Conservation (phyloP, 1,140 invertebrate species). For the Heliconius congener region DNA sequence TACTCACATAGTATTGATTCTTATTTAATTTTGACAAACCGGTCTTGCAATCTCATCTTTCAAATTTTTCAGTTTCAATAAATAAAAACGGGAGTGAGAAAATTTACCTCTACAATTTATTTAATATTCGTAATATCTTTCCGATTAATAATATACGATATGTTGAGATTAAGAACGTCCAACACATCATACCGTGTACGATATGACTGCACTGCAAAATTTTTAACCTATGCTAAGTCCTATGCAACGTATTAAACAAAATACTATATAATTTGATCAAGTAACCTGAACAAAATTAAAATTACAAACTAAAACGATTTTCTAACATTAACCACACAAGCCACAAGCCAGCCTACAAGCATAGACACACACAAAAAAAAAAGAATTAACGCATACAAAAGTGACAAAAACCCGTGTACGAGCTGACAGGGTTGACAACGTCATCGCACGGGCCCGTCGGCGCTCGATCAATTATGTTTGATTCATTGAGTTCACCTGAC, state of each 20-base stretch:
- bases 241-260: background rate
- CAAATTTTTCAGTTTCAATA: no score
- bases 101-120: no score
- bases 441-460: constrained; percentile 56
- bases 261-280: background rate
- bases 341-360: constrained; percentile 34
- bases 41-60: no score
- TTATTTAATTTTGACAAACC: no score
- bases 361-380: constrained; percentile 33
- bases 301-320: constrained; percentile 29
- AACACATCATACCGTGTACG: background rate
- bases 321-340: constrained; percentile 34
- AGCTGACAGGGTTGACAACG: constrained; percentile 58
- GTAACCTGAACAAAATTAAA: constrained; percentile 4
- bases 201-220: background rate
- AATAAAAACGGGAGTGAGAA: no score
- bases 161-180: no score
- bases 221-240: background rate
- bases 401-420: constrained; percentile 63
- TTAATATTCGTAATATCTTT: no score
- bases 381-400: constrained; percentile 54
- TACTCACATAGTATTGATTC: no score
- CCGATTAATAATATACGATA: no score
- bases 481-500: constrained; percentile 65
- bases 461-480: constrained; percentile 66